A percentile compares a stretch with the other conserved stretches of the same genome.
phyloP scores from a whole-genome alignment of 2,797 vertebrate species.

The Macrochelys suwanniensis region DNA sequence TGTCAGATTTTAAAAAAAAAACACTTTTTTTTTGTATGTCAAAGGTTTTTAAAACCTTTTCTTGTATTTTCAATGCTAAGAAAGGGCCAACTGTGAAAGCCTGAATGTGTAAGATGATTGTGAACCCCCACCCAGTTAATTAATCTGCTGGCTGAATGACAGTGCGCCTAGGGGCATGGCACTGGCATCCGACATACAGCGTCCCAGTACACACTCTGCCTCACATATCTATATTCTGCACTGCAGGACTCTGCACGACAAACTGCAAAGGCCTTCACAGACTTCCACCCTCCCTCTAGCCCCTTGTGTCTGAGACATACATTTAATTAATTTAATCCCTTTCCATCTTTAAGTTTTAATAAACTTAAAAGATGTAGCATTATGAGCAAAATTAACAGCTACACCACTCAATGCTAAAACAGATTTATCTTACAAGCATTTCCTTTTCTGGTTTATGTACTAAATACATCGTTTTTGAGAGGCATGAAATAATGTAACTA shows the following conservation, averaged over 20 bases:
- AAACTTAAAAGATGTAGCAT: slow-evolving; percentile 25
- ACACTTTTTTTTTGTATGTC: neutral
- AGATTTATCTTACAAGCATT: neutral
- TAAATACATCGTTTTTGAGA: neutral
- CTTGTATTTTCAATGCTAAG: slow-evolving; percentile 48
- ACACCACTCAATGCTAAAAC: neutral
- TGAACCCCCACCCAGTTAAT: slow-evolving; percentile 80
- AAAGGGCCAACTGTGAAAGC: slow-evolving; percentile 41
- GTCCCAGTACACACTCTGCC: slow-evolving; percentile 49
- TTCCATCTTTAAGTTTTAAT: slow-evolving; percentile 56
- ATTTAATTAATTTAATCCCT: slow-evolving; percentile 59
- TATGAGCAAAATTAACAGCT: slow-evolving; percentile 50
- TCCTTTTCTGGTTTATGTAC: neutral
- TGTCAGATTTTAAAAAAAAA: neutral
- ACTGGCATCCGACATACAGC: slow-evolving; percentile 55
- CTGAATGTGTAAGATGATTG: slow-evolving; percentile 58
- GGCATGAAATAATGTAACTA: neutral
- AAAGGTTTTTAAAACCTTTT: slow-evolving; percentile 21
- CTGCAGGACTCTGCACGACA: slow-evolving; percentile 81
- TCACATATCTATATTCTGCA: slow-evolving; percentile 73
- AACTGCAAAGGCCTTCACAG: slow-evolving; percentile 27
- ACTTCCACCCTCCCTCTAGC: neutral
- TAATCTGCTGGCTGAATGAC: slow-evolving; percentile 85
- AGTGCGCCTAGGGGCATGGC: slow-evolving; percentile 83
- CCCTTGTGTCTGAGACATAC: slow-evolving; percentile 13